These are phyloP conservation scores for Littorina saxatilis DNA, from an alignment of 1,140 invertebrate species.

Conservation along the genomic window DNA sequence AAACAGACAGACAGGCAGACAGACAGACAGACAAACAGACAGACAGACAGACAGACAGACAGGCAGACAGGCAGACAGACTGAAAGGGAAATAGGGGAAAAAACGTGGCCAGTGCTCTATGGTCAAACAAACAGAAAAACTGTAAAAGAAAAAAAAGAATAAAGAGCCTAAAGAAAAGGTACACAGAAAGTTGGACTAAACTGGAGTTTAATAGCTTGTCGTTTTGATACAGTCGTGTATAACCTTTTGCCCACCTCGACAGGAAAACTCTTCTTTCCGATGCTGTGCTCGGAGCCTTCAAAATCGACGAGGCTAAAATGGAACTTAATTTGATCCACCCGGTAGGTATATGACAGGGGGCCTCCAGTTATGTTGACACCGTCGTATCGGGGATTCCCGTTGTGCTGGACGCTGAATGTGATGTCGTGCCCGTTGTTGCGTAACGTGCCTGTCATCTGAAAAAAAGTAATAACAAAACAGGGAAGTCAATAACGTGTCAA, in stretches of 20 bases:
- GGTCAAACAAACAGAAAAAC: neutral
- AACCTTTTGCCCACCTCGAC: constrained; percentile 48
- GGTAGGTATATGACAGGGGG: constrained; percentile 44
- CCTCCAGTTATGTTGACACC: constrained; percentile 35
- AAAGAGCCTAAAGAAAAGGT: no score
- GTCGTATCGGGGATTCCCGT: constrained; percentile 10
- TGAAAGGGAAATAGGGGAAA: no score
- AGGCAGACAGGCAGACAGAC: neutral
- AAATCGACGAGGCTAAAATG: constrained; percentile 90
- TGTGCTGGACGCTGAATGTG: constrained; percentile 37
- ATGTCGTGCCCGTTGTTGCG: constrained; percentile 50
- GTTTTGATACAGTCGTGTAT: no score
- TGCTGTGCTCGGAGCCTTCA: constrained; percentile 90
- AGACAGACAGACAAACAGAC: neutral
- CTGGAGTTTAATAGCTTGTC: no score
- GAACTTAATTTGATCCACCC: constrained; percentile 80
- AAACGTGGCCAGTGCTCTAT: no score
- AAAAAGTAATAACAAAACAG: no score
- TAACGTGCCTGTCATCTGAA: constrained; percentile 46
- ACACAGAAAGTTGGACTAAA: neutral
- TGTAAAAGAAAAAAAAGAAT: neutral
- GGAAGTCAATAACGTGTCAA: neutral
- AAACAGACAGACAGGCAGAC: neutral
- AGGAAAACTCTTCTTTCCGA: constrained; percentile 80
- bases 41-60: neutral